phyloP scores from a whole-genome alignment of 2,113 vertebrate species.

The Uria lomvia region DNA sequence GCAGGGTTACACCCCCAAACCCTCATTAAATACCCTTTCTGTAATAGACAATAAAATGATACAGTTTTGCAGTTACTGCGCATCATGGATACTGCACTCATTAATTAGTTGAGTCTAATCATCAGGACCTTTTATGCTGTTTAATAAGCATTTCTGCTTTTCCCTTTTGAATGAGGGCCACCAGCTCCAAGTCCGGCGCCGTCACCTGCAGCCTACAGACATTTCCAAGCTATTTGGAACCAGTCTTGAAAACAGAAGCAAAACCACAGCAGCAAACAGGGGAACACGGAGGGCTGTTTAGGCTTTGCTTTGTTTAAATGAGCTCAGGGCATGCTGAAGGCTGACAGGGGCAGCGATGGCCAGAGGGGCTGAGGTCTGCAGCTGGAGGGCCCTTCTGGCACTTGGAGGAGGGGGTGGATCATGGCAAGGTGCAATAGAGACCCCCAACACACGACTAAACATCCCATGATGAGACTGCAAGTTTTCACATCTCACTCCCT shows the following conservation, averaged over 20 bases:
- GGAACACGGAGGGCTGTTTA: not conserved
- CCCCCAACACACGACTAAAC: accelerated
- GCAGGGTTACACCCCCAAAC: not conserved
- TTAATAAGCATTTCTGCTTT: not conserved
- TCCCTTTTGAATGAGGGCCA: not conserved
- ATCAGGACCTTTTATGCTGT: not conserved
- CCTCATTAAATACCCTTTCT: not conserved
- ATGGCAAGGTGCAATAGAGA: accelerated
- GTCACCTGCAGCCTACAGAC: not conserved
- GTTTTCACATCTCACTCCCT: not conserved
- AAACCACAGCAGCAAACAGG: accelerated
- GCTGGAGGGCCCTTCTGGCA: not conserved
- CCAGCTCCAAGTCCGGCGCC: not conserved
- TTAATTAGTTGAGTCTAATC: not conserved
- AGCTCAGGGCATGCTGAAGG: not conserved
- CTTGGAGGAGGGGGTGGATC: accelerated
- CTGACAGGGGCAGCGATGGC: accelerated
- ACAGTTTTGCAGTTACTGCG: not conserved
- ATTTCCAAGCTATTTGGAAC: too few relatives aligned
- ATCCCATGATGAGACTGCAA: accelerated
- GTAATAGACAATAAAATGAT: not conserved
- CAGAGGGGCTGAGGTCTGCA: not conserved
- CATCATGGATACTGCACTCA: not conserved
- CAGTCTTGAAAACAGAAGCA: too few relatives aligned
- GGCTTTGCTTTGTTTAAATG: not conserved